A percentile compares a stretch with the other conserved stretches of the same genome.
phyloP scores from a whole-genome alignment of 2,888 invertebrate genomes.

The Baronia brevicornis region DNA sequence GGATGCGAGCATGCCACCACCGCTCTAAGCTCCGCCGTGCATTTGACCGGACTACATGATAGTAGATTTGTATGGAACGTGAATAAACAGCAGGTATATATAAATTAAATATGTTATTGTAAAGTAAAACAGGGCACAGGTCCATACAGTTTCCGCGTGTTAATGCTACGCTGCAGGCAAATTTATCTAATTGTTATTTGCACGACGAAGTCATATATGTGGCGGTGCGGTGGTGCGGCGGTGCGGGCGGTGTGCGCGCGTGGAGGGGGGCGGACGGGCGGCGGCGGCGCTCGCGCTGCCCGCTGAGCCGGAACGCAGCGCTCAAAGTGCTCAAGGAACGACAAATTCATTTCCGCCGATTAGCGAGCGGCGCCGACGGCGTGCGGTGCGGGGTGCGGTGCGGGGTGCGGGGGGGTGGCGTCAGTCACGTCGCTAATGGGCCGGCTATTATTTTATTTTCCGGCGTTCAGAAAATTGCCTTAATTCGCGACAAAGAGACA shows the following conservation, averaged over 20 bases:
- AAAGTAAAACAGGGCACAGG: background rate
- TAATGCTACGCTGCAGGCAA: no score
- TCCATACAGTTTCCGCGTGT: no score
- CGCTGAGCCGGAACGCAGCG: conserved; percentile 29
- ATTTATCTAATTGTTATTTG: no score
- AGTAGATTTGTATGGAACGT: no score
- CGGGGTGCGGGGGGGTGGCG: conserved; percentile 23
- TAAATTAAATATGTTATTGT: no score
- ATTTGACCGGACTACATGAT: no score
- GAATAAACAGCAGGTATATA: no score
- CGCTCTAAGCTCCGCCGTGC: no score
- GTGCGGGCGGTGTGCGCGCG: conserved; percentile 5
- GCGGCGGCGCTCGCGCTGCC: conserved; percentile 28
- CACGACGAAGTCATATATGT: conserved; percentile 12
- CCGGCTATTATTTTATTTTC: conserved; percentile 65
- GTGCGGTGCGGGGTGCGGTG: conserved; percentile 7
- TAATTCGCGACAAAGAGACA: conserved; percentile 36
- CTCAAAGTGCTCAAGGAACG: conserved; percentile 36
- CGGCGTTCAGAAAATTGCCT: conserved; percentile 60
- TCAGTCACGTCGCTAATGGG: conserved; percentile 45
- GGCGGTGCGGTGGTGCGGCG: conserved; percentile 7
- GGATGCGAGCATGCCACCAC: no score
- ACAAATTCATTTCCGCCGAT: conserved; percentile 43
- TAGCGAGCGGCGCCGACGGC: conserved; percentile 33
- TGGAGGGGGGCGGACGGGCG: conserved; percentile 10